A percentile compares a stretch with the other conserved stretches of the same genome.
Evolutionary conservation across 2,888 invertebrate species (phyloP).

Genomic region (Eristalis pertinax): DNA sequence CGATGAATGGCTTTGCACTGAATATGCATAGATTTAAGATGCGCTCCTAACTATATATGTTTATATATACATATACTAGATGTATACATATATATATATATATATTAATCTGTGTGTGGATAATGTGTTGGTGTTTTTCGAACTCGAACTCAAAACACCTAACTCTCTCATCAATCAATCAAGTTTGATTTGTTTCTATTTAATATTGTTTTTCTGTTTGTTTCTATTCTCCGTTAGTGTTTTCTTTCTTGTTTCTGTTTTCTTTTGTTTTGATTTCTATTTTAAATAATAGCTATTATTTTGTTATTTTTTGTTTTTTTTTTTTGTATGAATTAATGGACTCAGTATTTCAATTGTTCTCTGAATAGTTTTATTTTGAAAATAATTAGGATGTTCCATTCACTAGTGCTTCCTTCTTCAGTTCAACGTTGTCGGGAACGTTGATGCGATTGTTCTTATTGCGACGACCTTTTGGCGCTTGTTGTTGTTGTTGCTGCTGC

Average conservation of each 20-base stretch:
- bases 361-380: conserved; percentile 72
- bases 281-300: conserved; percentile 65
- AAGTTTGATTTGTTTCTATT: conserved; percentile 43
- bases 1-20: conserved; percentile 56
- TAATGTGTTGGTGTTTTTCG: conserved; percentile 8
- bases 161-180: conserved; percentile 45
- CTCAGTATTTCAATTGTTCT: conserved; percentile 71
- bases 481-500: conserved; percentile 73
- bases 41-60: conserved; percentile 56
- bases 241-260: conserved; percentile 7
- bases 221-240: conserved; percentile 39
- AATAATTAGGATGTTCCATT: conserved; percentile 81
- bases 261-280: conserved; percentile 38
- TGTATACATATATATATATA: conserved; percentile 7
- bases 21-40: conserved; percentile 58
- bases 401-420: conserved; percentile 80
- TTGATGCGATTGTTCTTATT: conserved; percentile 78
- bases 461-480: conserved; percentile 78
- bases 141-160: conserved; percentile 41
- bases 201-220: conserved; percentile 7
- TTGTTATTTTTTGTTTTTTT: conserved; percentile 40
- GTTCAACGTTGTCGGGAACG: conserved; percentile 77
- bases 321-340: conserved; percentile 67
- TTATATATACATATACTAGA: conserved; percentile 22
- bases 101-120: conserved; percentile 5